Conservation (phyloP, 2,797 vertebrate genomes). For the Phaenicophaeus curvirostris region DNA sequence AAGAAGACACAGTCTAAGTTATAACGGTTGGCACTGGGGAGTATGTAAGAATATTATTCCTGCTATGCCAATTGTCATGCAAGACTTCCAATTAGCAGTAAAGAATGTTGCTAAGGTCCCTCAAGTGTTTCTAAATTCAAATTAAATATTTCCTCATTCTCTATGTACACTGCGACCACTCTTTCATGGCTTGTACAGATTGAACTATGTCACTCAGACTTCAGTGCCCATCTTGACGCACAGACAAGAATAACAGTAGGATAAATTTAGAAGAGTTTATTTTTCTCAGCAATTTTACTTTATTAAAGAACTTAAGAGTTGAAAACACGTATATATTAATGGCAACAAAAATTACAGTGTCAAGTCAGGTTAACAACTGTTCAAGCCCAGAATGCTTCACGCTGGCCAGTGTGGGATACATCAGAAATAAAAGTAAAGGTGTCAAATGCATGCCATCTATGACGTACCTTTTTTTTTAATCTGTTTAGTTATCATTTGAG, state of each 20-base stretch:
- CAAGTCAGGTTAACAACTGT: neutral
- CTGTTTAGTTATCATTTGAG: neutral
- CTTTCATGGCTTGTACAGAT: constrained; percentile 1
- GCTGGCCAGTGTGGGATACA: neutral
- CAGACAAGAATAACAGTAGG: neutral
- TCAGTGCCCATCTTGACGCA: neutral
- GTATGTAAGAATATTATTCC: constrained; percentile 17
- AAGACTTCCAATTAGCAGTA: constrained; percentile 11
- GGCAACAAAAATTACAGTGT: neutral
- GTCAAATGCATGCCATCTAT: neutral
- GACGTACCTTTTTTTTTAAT: neutral
- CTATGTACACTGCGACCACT: neutral
- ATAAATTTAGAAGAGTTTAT: neutral
- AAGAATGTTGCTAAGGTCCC: constrained; percentile 23
- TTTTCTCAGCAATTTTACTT: neutral
- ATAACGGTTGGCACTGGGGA: neutral
- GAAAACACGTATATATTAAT: neutral
- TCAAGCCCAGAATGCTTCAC: neutral
- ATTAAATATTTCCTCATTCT: constrained; percentile 53
- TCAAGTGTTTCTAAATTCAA: constrained; percentile 54
- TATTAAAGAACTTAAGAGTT: neutral
- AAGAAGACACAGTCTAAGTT: constrained; percentile 2
- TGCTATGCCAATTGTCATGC: constrained; percentile 33
- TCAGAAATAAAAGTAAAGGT: neutral
- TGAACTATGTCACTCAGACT: neutral